These are phyloP conservation scores for Melanotus villosus DNA, from an alignment of 2,888 invertebrate species.

Conservation along the genomic window DNA sequence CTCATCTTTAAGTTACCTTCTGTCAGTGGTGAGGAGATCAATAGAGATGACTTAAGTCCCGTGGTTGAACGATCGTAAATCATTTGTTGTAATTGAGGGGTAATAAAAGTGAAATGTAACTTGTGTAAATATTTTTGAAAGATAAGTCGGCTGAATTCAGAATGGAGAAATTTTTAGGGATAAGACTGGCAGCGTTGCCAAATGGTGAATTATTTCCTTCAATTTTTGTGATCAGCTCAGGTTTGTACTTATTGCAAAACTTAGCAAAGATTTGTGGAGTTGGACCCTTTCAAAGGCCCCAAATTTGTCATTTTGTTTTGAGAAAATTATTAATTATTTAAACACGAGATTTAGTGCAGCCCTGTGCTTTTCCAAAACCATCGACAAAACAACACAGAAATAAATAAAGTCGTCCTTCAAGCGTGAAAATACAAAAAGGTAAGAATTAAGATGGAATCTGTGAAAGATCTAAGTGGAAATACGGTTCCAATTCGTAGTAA, in stretches of 20 bases:
- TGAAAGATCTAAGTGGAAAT: conserved; percentile 17
- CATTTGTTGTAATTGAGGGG: conserved; percentile 7
- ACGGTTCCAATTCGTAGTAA: conserved; percentile 20
- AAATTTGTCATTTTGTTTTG: too few relatives aligned
- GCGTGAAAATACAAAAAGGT: background rate
- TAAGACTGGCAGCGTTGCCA: too few relatives aligned
- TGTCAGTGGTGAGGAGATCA: conserved; percentile 3
- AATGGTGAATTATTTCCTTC: background rate
- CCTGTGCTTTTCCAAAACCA: too few relatives aligned
- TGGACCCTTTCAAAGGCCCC: too few relatives aligned
- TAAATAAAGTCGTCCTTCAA: background rate
- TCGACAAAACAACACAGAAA: too few relatives aligned
- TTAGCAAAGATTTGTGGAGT: too few relatives aligned
- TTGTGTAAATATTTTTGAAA: conserved; percentile 21
- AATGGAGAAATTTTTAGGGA: background rate
- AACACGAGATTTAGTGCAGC: too few relatives aligned
- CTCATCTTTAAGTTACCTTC: conserved; percentile 4
- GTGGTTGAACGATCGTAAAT: conserved; percentile 19
- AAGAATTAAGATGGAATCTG: background rate
- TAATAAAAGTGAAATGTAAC: conserved; percentile 25
- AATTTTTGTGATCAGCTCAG: background rate
- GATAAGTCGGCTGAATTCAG: background rate
- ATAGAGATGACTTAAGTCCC: background rate
- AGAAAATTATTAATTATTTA: too few relatives aligned
- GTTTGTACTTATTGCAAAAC: background rate